Evolutionary conservation across 2,797 vertebrate genomes (phyloP).

Genomic region (Miichthys miiuy): DNA sequence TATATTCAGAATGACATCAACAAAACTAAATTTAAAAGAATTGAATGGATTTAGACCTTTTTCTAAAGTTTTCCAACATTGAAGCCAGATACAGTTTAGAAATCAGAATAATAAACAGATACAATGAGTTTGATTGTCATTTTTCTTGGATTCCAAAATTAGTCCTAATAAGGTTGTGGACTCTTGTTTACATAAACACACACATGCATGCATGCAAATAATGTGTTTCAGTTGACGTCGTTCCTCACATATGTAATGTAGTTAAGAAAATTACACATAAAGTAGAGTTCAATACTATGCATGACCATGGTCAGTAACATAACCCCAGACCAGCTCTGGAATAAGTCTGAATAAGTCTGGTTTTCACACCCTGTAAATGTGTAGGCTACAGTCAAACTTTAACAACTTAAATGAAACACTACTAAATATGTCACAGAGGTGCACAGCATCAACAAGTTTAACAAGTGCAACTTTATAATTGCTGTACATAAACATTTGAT

Average conservation of each 20-base stretch:
- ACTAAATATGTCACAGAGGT: neutral
- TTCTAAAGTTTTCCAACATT: neutral
- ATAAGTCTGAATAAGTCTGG: slow-evolving; percentile 26
- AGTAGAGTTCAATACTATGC: no score
- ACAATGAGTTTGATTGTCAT: neutral
- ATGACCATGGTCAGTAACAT: no score
- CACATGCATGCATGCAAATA: neutral
- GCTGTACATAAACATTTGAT: neutral
- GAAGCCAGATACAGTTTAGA: neutral
- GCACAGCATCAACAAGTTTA: neutral
- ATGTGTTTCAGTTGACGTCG: no score
- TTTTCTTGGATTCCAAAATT: neutral
- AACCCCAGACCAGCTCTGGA: no score
- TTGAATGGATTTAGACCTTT: neutral
- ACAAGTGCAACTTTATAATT: neutral
- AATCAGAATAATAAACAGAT: neutral
- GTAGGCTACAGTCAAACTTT: slow-evolving; percentile 2
- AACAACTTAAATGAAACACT: slow-evolving; percentile 13
- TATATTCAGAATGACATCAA: neutral
- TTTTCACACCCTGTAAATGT: slow-evolving; percentile 20
- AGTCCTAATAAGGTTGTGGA: neutral
- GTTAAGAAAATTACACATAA: no score
- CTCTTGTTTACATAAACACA: neutral
- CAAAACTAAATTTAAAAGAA: neutral
- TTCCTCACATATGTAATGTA: no score